A percentile compares a stretch with the other conserved stretches of the same genome.
Evolutionary conservation across 2,888 invertebrate species (phyloP).

Genomic region (Epinotia demarniana): DNA sequence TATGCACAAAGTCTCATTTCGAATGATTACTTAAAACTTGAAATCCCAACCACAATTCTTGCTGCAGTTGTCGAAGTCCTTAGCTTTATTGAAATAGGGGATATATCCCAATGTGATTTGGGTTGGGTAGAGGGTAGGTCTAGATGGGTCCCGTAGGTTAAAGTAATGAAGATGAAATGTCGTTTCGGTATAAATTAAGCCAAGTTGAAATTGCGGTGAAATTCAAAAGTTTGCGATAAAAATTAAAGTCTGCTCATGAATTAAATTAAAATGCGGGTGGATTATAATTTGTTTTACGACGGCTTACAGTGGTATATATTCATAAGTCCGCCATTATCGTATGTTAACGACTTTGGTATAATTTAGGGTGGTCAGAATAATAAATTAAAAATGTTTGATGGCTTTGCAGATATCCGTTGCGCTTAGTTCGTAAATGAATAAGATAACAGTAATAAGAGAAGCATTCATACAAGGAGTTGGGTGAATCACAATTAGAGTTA

Average conservation of each 20-base stretch:
- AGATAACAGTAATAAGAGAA: too few relatives aligned
- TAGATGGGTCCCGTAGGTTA: conserved; percentile 43
- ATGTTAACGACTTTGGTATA: conserved; percentile 7
- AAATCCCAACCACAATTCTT: conserved; percentile 3
- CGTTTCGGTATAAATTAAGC: conserved; percentile 43
- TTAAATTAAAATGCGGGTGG: conserved; percentile 40
- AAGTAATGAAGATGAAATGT: conserved; percentile 45
- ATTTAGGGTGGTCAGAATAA: neutral
- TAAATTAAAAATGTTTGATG: neutral
- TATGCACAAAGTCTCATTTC: conserved; percentile 36
- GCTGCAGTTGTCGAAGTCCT: neutral
- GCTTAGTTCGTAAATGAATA: neutral
- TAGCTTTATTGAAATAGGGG: conserved; percentile 3
- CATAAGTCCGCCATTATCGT: conserved; percentile 15
- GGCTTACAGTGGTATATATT: conserved; percentile 29
- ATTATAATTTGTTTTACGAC: conserved; percentile 35
- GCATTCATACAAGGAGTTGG: too few relatives aligned
- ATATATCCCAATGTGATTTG: conserved; percentile 12
- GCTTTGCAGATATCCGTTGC: neutral
- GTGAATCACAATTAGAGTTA: too few relatives aligned
- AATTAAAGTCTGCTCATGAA: conserved; percentile 39
- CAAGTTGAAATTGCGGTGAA: conserved; percentile 41
- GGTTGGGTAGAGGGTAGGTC: conserved; percentile 7
- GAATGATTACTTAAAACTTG: conserved; percentile 33
- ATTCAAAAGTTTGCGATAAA: conserved; percentile 41